A percentile compares a stretch with the other conserved stretches of the same genome.
Evolutionary conservation across 2,797 vertebrate species (phyloP).

Genomic region (Knipowitschia caucasica): DNA sequence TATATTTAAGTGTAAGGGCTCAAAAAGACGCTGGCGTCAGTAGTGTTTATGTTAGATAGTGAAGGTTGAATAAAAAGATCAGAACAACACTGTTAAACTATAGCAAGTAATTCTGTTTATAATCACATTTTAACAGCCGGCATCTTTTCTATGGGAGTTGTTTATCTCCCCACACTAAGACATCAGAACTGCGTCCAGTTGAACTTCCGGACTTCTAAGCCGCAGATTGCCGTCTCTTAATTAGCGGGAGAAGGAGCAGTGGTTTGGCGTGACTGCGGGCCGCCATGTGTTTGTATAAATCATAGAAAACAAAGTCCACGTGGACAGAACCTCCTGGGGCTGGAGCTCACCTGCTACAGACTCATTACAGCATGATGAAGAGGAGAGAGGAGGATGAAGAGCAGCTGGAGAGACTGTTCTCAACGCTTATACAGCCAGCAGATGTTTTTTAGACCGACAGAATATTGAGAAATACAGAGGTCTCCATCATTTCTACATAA

Average conservation of each 20-base stretch:
- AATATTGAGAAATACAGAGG: not conserved
- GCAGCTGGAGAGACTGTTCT: not conserved
- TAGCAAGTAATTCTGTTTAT: too few relatives aligned
- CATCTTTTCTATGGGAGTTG: too few relatives aligned
- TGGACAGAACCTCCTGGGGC: constrained; percentile 28
- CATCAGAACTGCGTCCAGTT: constrained; percentile 18
- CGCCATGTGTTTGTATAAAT: constrained; percentile 23
- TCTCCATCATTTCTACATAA: too few relatives aligned
- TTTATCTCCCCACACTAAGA: too few relatives aligned
- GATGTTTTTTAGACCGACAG: not conserved
- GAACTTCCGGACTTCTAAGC: constrained; percentile 29
- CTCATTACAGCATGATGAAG: constrained; percentile 42
- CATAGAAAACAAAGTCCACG: constrained; percentile 13
- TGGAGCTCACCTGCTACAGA: constrained; percentile 53
- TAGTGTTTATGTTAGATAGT: too few relatives aligned
- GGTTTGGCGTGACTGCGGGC: constrained; percentile 14
- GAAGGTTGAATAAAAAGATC: too few relatives aligned
- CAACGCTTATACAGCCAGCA: not conserved
- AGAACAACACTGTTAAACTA: too few relatives aligned
- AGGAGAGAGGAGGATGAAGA: not conserved
- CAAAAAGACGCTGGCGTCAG: too few relatives aligned
- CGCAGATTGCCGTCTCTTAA: constrained; percentile 55
- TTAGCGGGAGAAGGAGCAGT: constrained; percentile 44
- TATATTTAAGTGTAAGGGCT: too few relatives aligned
- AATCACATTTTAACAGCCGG: too few relatives aligned